Evolutionary conservation across 2,113 vertebrate genomes (phyloP).

Genomic region (Eurypyga helias): DNA sequence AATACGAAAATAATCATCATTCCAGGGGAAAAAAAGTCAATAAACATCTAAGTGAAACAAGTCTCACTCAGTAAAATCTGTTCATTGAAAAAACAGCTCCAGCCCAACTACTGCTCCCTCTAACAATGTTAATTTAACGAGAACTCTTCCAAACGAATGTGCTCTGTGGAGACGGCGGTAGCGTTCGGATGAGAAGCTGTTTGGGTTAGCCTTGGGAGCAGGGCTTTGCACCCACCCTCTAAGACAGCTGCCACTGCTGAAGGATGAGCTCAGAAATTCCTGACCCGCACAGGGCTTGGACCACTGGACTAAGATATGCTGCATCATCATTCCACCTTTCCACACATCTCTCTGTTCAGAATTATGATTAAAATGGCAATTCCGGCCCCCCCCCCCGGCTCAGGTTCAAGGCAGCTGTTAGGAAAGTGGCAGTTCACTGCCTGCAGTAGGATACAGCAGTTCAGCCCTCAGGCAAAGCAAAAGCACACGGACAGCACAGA

Average conservation of each 20-base stretch:
- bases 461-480: neutral
- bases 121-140: neutral
- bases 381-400: neutral
- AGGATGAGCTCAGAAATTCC: neutral
- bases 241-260: neutral
- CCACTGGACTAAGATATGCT: neutral
- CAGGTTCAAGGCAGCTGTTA: neutral
- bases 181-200: neutral
- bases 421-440: neutral
- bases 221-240: neutral
- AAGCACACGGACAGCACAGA: neutral
- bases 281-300: neutral
- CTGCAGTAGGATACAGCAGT: neutral
- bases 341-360: neutral
- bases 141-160: neutral
- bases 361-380: neutral
- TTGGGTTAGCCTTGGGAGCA: neutral
- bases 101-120: neutral
- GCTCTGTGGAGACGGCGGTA: neutral
- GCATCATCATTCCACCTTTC: neutral
- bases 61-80: neutral
- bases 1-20: constrained; percentile 5
- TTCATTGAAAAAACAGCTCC: neutral
- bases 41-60: constrained; percentile 21
- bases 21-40: neutral